Evolutionary conservation across 2,888 invertebrate species (phyloP).

Genomic region (Drosophila neutralis): DNA sequence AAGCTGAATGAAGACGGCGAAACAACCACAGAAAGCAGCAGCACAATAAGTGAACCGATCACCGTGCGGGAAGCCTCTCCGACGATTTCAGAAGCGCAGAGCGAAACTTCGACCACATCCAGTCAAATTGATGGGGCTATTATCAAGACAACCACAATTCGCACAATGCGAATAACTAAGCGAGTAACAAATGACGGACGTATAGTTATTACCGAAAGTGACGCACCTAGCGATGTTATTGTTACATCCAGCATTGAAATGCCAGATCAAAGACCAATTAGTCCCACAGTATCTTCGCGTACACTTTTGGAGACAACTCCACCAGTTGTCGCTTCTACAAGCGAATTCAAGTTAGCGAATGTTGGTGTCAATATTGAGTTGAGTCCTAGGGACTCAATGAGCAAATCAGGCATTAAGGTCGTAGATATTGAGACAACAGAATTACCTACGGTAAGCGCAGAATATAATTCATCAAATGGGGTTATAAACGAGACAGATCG

Average conservation of each 20-base stretch:
- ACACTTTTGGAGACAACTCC: conserved; percentile 31
- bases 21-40: conserved; percentile 65
- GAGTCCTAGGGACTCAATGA: conserved; percentile 41
- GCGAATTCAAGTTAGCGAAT: conserved; percentile 42
- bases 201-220: conserved; percentile 75
- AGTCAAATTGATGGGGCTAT: conserved; percentile 79
- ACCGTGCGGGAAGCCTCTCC: conserved; percentile 70
- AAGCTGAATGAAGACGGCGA: conserved; percentile 77
- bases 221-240: conserved; percentile 75
- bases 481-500: conserved; percentile 44
- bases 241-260: conserved; percentile 81
- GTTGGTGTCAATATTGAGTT: conserved; percentile 67
- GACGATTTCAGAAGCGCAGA: conserved; percentile 64
- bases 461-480: conserved; percentile 45
- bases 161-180: conserved; percentile 81
- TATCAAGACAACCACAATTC: conserved; percentile 83
- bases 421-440: conserved; percentile 75
- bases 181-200: conserved; percentile 80
- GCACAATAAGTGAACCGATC: conserved; percentile 68
- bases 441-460: conserved; percentile 40
- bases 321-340: conserved; percentile 48
- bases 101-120: conserved; percentile 70
- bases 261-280: conserved; percentile 70
- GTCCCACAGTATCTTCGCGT: conserved; percentile 54
- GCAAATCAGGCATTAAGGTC: conserved; percentile 68